Evolutionary conservation across 1,140 invertebrate species (phyloP).

Genomic region (Agraylea sexmaculata): DNA sequence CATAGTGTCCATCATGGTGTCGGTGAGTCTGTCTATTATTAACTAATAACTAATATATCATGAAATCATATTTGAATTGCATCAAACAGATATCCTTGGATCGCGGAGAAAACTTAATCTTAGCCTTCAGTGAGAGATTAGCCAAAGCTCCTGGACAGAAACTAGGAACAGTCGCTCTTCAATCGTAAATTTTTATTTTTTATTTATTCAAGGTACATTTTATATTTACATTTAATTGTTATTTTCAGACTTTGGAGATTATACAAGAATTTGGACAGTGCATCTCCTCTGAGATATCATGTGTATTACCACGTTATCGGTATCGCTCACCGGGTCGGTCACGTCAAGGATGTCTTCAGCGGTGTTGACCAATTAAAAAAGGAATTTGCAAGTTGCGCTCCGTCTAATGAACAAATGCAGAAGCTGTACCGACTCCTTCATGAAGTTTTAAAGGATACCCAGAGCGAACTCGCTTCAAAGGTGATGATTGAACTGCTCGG

Average conservation of each 20-base stretch:
- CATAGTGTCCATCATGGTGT: constrained; percentile 88
- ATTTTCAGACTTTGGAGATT: constrained; percentile 63
- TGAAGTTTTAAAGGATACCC: constrained; percentile 62
- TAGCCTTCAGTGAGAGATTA: constrained; percentile 87
- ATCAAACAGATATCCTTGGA: constrained; percentile 72
- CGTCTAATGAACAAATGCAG: constrained; percentile 85
- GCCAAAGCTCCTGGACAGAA: constrained; percentile 81
- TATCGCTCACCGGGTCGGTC: constrained; percentile 76
- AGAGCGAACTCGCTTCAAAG: constrained; percentile 78
- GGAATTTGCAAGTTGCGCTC: constrained; percentile 71
- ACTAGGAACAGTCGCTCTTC: constrained; percentile 66
- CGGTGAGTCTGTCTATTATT: constrained; percentile 44
- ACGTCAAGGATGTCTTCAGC: constrained; percentile 68
- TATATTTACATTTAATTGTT: too few species aligned
- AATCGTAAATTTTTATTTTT: constrained; percentile 61
- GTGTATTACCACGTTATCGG: constrained; percentile 85
- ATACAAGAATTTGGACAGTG: constrained; percentile 81
- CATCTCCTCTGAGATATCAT: constrained; percentile 76
- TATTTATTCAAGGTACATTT: too few species aligned
- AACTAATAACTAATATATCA: not conserved
- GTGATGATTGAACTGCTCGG: constrained; percentile 94
- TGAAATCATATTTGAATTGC: too few species aligned
- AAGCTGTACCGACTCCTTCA: constrained; percentile 82
- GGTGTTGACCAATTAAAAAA: constrained; percentile 71
- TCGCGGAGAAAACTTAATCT: constrained; percentile 78